A percentile compares a stretch with the other conserved stretches of the same genome.
These are phyloP conservation scores for Cranoglanis bouderius DNA, from an alignment of 2,113 vertebrate species.

Conservation along the genomic window DNA sequence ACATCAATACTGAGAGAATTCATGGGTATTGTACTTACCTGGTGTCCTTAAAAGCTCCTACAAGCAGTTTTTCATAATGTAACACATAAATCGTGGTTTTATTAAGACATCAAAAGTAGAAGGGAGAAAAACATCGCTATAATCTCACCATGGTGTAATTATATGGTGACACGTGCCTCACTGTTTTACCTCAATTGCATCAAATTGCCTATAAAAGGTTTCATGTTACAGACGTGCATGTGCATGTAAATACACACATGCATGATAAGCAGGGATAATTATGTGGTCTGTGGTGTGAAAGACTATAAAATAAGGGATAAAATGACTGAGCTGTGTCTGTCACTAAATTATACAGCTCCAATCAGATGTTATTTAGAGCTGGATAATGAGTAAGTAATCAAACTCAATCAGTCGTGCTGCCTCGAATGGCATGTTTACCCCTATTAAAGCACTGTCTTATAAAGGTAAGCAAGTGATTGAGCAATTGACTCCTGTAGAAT, in stretches of 20 bases:
- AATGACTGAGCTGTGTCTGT: conserved; percentile 32
- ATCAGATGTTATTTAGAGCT: conserved; percentile 39
- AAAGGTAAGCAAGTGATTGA: conserved; percentile 37
- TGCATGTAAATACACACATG: background rate
- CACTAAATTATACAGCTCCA: conserved; percentile 39
- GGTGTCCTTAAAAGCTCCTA: background rate
- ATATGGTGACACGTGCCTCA: background rate
- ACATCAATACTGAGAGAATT: conserved; percentile 24
- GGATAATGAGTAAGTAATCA: conserved; percentile 48
- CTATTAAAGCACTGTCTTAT: conserved; percentile 32
- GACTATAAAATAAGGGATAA: conserved; percentile 30
- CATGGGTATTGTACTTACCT: background rate
- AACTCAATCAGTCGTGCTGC: conserved; percentile 40
- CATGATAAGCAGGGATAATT: conserved; percentile 31
- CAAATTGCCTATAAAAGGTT: conserved; percentile 5
- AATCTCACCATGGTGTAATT: background rate
- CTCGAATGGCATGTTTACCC: conserved; percentile 39
- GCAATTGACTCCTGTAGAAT: background rate
- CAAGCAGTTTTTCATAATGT: background rate
- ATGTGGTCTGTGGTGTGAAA: conserved; percentile 27
- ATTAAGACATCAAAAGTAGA: background rate
- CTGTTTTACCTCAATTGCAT: conserved; percentile 3
- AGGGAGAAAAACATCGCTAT: conserved; percentile 1
- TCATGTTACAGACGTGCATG: background rate
- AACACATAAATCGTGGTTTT: conserved; percentile 3